These are phyloP conservation scores for Rhodinocichla rosea DNA, from an alignment of 2,113 vertebrate genomes.

Conservation along the genomic window DNA sequence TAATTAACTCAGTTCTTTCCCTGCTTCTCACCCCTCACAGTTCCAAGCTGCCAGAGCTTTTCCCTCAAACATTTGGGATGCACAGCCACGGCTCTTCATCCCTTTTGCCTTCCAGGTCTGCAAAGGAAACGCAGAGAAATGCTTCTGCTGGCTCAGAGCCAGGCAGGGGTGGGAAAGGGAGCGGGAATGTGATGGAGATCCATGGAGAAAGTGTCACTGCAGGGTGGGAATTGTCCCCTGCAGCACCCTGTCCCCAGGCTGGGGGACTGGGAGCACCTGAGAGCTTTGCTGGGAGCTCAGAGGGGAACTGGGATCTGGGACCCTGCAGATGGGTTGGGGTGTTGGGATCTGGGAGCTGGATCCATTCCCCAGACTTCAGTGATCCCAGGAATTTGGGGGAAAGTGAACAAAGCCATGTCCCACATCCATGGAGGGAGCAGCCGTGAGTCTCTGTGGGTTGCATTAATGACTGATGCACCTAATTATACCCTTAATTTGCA, in stretches of 20 bases:
- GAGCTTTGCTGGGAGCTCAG: neutral
- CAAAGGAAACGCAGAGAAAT: neutral
- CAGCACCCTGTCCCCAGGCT: neutral
- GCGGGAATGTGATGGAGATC: neutral
- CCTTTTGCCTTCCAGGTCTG: neutral
- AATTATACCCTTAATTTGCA: neutral
- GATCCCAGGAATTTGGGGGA: neutral
- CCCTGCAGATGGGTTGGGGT: neutral
- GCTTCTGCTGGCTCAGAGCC: neutral
- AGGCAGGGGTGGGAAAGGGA: neutral
- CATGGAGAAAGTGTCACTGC: neutral
- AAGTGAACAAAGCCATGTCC: neutral
- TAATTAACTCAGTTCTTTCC: neutral
- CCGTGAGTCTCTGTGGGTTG: neutral
- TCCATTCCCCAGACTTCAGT: neutral
- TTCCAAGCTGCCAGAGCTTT: neutral
- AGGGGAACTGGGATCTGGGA: neutral
- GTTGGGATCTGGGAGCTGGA: neutral
- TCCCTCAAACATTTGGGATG: neutral
- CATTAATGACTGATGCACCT: neutral
- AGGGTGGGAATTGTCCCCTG: neutral
- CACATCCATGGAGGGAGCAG: neutral
- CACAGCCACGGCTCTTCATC: neutral
- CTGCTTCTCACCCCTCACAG: neutral
- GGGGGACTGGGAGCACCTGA: neutral